Conservation (phyloP, 1,140 invertebrate species). For the Drosophila nikananu region DNA sequence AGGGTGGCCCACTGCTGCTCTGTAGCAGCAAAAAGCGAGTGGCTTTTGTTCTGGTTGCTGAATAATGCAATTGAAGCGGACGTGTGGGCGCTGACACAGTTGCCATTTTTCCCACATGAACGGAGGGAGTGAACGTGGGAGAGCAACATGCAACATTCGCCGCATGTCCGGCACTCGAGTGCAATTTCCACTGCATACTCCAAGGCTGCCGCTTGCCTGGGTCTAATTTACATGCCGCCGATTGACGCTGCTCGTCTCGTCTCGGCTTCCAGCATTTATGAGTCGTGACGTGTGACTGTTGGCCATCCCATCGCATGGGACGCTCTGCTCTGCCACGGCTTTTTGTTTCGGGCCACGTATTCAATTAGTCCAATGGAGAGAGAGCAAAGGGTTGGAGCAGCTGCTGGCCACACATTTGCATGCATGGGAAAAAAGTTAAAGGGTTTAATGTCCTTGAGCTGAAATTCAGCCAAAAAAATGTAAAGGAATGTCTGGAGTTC, state of each 20-base stretch:
- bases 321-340: neutral
- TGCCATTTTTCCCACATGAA: constrained; percentile 67
- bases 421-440: neutral
- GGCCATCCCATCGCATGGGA: constrained; percentile 3
- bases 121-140: too few relatives aligned
- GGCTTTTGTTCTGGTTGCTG: constrained; percentile 44
- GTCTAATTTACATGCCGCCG: constrained; percentile 71
- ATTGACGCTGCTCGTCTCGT: constrained; percentile 49
- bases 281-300: constrained; percentile 56
- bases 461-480: neutral
- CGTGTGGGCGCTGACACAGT: constrained; percentile 45
- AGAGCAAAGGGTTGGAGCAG: constrained; percentile 27
- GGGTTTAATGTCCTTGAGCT: constrained; percentile 13
- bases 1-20: constrained; percentile 16
- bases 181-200: constrained; percentile 69
- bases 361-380: constrained; percentile 63
- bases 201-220: constrained; percentile 51
- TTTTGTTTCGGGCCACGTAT: constrained; percentile 59
- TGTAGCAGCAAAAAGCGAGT: constrained; percentile 20
- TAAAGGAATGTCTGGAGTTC: neutral
- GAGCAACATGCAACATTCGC: constrained; percentile 52
- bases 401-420: constrained; percentile 25
- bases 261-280: constrained; percentile 44
- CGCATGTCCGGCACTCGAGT: constrained; percentile 49
- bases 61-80: constrained; percentile 53